Conservation (phyloP, 2,888 invertebrate genomes). For the Didymodactylos carnosus region DNA sequence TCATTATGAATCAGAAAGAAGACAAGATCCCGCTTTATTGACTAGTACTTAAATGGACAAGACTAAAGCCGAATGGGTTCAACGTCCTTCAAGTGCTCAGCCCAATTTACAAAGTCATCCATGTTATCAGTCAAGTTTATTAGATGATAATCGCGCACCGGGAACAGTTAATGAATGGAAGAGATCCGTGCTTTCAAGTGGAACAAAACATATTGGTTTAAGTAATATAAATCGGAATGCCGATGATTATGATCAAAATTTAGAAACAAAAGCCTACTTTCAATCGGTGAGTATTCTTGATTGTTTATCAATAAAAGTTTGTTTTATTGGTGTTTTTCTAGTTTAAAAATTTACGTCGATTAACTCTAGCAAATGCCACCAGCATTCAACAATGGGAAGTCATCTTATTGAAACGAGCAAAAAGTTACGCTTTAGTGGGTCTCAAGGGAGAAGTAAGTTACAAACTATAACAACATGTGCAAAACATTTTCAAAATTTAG, state of each 20-base stretch:
- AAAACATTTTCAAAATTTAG: no score
- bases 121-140: slow-evolving; percentile 24
- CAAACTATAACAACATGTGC: no score
- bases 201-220: slow-evolving; percentile 15
- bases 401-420: slow-evolving; percentile 5
- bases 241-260: background rate
- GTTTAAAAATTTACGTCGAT: slow-evolving; percentile 9
- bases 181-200: slow-evolving; percentile 14
- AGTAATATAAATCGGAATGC: slow-evolving; percentile 16
- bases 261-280: background rate
- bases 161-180: slow-evolving; percentile 19
- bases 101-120: slow-evolving; percentile 29
- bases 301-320: no score
- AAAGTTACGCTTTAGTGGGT: slow-evolving; percentile 11
- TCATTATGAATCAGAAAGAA: no score
- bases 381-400: slow-evolving; percentile 9
- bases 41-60: no score
- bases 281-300: no score
- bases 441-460: slow-evolving; percentile 12
- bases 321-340: no score
- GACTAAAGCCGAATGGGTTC: background rate
- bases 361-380: slow-evolving; percentile 1
- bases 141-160: slow-evolving; percentile 23
- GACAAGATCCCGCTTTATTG: no score
- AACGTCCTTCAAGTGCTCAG: slow-evolving; percentile 18